Base-by-base conservation (phyloP, 2,888 invertebrate species). In the Hoplodrina ambigua region DNA sequence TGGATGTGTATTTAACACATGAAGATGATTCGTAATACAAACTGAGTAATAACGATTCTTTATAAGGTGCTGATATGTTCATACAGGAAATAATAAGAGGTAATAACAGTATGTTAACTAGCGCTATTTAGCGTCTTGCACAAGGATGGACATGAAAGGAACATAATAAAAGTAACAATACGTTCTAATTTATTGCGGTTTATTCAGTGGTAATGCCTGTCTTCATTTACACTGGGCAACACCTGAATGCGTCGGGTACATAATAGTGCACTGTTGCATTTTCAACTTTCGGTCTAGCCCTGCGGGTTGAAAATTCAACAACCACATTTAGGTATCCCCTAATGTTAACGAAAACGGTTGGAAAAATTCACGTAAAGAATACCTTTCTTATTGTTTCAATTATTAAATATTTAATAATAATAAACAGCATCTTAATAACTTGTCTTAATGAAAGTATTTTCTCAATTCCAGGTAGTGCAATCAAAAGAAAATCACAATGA, bases 41-140 rank as follows among this genome's bases (percentile, higher is more conserved):
- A 88, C 91, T 84, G 83, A 89, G 84, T 90, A 93, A 94, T 94
- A 95, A 95, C 91, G 93, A 94, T 90, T 91, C 94, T 92, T 94
- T 75, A 71, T 93, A 94, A 93, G 91, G 90, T 88, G 88, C 85
- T 92, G 88, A 93, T 92, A 92, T 87, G 86, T 90, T 86, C 89
- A 88, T 86, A 89, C 83, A 87, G 85, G 89, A 88, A 87, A 89
- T 92, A 91, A 94, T 90, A 90, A 87, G 87, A 80, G 85, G 86
- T 72, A 92, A 90, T 94, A 94, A 93, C 79, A 87, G 81, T 75
- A 82, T 67, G 84, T 74, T 84, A 84, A 84, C 63, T 75, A 65
- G 73, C 55, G 50, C 84, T 88, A 72, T 78, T 94, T 94, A 94
- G 89, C 91, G 81, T 77, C 81, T 85, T 69, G 68, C 76, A 85